Evolutionary conservation across 2,888 invertebrate genomes (phyloP).

Genomic region (Cybosia mesomella): DNA sequence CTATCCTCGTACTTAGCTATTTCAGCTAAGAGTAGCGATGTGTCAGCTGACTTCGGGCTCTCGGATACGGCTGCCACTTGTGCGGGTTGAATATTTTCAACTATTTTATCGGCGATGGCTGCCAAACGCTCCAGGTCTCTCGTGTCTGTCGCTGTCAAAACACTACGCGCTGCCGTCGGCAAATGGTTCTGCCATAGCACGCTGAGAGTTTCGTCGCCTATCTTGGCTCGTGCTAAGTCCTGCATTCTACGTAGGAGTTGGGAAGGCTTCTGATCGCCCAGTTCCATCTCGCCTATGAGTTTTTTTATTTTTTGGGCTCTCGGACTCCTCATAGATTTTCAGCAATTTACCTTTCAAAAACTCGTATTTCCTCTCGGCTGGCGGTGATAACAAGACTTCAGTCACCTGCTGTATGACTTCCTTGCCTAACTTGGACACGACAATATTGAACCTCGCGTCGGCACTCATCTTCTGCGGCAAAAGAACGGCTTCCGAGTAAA

Average conservation of each 20-base stretch:
- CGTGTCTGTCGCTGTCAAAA: background rate
- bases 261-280: no score
- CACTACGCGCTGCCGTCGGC: background rate
- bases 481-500: background rate
- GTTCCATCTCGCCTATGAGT: no score
- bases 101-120: no score
- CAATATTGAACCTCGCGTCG: background rate
- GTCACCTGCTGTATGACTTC: background rate
- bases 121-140: background rate
- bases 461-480: background rate
- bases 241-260: background rate
- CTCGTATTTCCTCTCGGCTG: background rate
- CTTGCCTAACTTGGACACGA: constrained; percentile 1
- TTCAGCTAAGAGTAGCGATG: no score
- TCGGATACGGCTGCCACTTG: no score
- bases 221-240: background rate
- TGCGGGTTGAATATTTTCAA: no score
- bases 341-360: background rate
- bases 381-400: background rate
- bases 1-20: no score
- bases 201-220: background rate
- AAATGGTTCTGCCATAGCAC: background rate
- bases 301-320: no score
- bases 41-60: no score
- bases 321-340: background rate